phyloP scores from a whole-genome alignment of 2,797 vertebrate genomes.

The Lepilemur ruficaudatus region DNA sequence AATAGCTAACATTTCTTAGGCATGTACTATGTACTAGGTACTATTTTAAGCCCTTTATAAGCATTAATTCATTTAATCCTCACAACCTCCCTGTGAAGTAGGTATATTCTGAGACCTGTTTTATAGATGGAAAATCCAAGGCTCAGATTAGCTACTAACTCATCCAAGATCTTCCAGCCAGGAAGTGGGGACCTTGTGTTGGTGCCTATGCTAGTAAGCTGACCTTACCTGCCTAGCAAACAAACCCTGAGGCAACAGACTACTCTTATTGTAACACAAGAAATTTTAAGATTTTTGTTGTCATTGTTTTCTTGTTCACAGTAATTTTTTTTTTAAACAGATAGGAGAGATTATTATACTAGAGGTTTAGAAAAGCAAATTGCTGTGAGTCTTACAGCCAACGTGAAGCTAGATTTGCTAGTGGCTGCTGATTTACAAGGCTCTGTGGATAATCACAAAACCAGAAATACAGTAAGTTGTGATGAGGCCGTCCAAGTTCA shows the following conservation, averaged over 20 bases:
- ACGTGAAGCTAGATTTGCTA: background rate
- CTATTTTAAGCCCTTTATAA: background rate
- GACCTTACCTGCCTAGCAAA: background rate
- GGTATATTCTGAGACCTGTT: background rate
- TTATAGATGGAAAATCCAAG: background rate
- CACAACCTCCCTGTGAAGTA: background rate
- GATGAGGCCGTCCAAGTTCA: background rate
- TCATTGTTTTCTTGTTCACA: background rate
- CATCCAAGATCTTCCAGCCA: background rate
- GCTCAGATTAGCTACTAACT: background rate
- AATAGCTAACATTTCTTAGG: background rate
- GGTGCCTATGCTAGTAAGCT: accelerated
- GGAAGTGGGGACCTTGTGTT: background rate
- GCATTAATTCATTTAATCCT: background rate
- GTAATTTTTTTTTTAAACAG: background rate
- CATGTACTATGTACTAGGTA: too few relatives aligned
- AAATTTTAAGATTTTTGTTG: background rate
- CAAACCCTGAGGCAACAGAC: background rate
- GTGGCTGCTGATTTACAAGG: background rate
- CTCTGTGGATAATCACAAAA: background rate
- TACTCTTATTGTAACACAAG: accelerated
- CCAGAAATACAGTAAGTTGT: background rate
- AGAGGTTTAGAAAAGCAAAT: background rate
- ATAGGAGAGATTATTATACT: background rate
- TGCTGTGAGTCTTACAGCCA: background rate